A percentile compares a stretch with the other conserved stretches of the same genome.
These are phyloP conservation scores for Mallotus villosus DNA, from an alignment of 2,797 vertebrate genomes.

Conservation along the genomic window DNA sequence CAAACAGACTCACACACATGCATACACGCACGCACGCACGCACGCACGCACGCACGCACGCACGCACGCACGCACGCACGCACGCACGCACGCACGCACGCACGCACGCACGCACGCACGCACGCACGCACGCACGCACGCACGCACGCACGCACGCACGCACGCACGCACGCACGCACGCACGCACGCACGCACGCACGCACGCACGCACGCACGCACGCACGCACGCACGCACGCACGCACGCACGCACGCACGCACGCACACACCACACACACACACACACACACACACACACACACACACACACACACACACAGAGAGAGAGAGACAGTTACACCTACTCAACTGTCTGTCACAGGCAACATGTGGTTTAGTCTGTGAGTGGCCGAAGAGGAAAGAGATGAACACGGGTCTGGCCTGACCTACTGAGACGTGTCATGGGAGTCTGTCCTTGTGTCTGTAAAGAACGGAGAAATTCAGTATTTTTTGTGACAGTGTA, in stretches of 20 bases:
- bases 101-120: neutral
- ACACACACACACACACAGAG: neutral
- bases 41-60: neutral
- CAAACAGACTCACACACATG: neutral
- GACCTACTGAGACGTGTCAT: too few relatives aligned
- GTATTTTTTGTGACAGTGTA: neutral
- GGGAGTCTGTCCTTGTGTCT: too few relatives aligned
- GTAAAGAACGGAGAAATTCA: too few relatives aligned
- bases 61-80: neutral
- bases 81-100: neutral
- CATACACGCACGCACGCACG: neutral
- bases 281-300: neutral
- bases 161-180: neutral
- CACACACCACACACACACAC: neutral
- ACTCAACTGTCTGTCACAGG: neutral
- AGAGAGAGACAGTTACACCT: too few relatives aligned
- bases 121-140: neutral
- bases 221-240: neutral
- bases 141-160: neutral
- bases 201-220: neutral
- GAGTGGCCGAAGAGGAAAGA: too few relatives aligned
- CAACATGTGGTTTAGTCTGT: neutral
- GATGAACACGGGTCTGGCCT: too few relatives aligned
- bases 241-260: neutral
- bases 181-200: neutral